Evolutionary conservation across 2,113 vertebrate genomes (phyloP), one percentile per base, ranked within the genome.

Genomic region (Cebus imitator): DNA sequence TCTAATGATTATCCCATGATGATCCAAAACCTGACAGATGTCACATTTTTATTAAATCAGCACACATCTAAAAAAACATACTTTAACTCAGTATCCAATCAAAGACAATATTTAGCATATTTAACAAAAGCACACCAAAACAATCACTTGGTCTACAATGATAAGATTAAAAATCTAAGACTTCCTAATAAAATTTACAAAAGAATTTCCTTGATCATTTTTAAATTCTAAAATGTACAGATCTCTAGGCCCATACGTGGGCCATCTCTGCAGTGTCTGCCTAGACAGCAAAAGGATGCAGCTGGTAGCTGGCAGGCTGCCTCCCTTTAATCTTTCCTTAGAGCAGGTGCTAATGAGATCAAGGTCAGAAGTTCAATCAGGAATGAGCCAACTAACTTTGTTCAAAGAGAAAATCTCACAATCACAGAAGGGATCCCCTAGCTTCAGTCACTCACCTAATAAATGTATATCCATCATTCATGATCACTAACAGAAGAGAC

Each of bases 31-130:
- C 12, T 32, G 12, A 48, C 57, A 86, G 43, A 82, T 17, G 32
- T 83, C 55, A 95, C 12, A 84, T 87, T 90, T 94, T 95, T 76
- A 87, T 61, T 88, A 87, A 72, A 73, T 16, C 72, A 13, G 73
- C 37, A 78, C 16, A 35, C 6, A 35, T 16, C 64, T 12, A 73
- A 55, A 18, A 96, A 45, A 58, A 48, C 58, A 61, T 27, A 84
- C 58, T 70, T 79, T 21, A 84, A 61, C 10, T 92, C n/a, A 75
- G 58, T 70, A 68, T 89, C 45, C 55, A 78, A 90, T 52, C 55
- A 78, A 90, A 90, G 50, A 78, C 32, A 84, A 25, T 45, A 64
- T 76, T 73, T 78, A 87, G 57, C 84, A 8, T 58, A 52, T 82
- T 88, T 93, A 93, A 93, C 17, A 83, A 21, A 84, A 91, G 27